Evolutionary conservation across 2,888 invertebrate genomes (phyloP).

Genomic region (Galeopsomyia nigrocyanea): DNA sequence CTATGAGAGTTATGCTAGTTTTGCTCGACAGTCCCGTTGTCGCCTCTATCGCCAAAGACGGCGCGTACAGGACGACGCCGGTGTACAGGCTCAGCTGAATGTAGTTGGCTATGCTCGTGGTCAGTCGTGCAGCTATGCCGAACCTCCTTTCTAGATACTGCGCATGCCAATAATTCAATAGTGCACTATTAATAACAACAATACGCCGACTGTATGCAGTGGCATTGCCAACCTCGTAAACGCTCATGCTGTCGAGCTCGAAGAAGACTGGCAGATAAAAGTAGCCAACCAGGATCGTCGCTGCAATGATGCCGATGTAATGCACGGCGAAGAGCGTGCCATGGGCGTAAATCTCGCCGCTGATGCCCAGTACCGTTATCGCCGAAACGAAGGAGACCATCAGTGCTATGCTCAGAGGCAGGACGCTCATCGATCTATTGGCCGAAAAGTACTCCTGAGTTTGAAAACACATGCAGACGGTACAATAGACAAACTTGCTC

Average conservation of each 20-base stretch:
- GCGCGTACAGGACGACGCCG: conserved; percentile 76
- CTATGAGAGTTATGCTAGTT: conserved; percentile 69
- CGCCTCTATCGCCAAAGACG: conserved; percentile 74
- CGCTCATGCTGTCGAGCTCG: conserved; percentile 85
- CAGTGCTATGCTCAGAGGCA: conserved; percentile 87
- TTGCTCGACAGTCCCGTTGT: conserved; percentile 70
- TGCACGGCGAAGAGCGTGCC: conserved; percentile 86
- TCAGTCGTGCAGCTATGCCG: conserved; percentile 69
- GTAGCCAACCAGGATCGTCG: conserved; percentile 83
- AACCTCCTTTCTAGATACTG: conserved; percentile 77
- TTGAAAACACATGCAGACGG: neutral
- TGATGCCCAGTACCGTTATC: conserved; percentile 89
- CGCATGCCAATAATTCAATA: conserved; percentile 39
- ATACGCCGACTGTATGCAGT: no score
- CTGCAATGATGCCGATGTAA: conserved; percentile 81
- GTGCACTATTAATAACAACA: neutral
- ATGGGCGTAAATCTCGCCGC: conserved; percentile 87
- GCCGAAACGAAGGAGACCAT: conserved; percentile 97
- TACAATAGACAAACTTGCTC: conserved; percentile 3
- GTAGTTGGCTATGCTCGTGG: conserved; percentile 73
- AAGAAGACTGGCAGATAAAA: conserved; percentile 89
- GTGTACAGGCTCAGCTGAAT: conserved; percentile 73
- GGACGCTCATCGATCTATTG: conserved; percentile 82
- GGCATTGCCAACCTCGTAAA: conserved; percentile 79
- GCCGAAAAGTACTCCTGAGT: conserved; percentile 86